Percentiles rank a stretch among this genome's conserved stretches.
Evolutionary conservation across 2,888 invertebrate genomes (phyloP).

Genomic region (Phalera bucephala): DNA sequence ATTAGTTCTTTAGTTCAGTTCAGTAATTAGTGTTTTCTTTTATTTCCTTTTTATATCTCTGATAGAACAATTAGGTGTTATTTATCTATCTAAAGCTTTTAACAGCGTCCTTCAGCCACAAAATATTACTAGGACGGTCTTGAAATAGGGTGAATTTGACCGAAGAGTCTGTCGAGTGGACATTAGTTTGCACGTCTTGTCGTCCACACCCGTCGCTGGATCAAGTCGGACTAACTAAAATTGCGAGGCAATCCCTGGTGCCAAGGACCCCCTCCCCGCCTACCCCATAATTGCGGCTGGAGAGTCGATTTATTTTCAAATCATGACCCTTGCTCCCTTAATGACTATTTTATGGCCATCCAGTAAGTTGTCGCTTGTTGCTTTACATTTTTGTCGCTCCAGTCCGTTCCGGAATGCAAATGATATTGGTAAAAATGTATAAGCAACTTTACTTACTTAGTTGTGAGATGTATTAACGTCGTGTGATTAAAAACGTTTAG

Average conservation of each 20-base stretch:
- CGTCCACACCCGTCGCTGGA: slow-evolving; percentile 64
- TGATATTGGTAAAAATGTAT: too few relatives aligned
- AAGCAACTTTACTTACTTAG: too few relatives aligned
- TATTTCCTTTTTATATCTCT: too few relatives aligned
- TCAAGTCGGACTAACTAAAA: slow-evolving; percentile 77
- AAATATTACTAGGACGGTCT: too few relatives aligned
- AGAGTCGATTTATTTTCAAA: slow-evolving; percentile 73
- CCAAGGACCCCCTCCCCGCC: slow-evolving; percentile 39
- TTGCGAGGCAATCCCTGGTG: slow-evolving; percentile 72
- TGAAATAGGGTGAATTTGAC: slow-evolving; percentile 8
- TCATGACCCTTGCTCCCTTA: slow-evolving; percentile 50
- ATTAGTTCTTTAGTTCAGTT: too few relatives aligned
- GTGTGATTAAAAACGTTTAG: too few relatives aligned
- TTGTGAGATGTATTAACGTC: too few relatives aligned
- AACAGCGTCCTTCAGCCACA: too few relatives aligned
- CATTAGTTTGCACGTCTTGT: slow-evolving; percentile 71
- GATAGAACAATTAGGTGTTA: too few relatives aligned
- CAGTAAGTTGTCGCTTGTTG: slow-evolving; percentile 30
- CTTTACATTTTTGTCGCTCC: slow-evolving; percentile 30
- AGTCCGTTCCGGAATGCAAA: slow-evolving; percentile 15
- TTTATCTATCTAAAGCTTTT: too few relatives aligned
- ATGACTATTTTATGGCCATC: slow-evolving; percentile 46
- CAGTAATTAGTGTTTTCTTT: too few relatives aligned
- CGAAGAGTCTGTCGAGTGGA: slow-evolving; percentile 20
- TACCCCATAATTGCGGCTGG: slow-evolving; percentile 67